Evolutionary conservation across 2,888 invertebrate genomes (phyloP).

Genomic region (Eupithecia dodoneata): DNA sequence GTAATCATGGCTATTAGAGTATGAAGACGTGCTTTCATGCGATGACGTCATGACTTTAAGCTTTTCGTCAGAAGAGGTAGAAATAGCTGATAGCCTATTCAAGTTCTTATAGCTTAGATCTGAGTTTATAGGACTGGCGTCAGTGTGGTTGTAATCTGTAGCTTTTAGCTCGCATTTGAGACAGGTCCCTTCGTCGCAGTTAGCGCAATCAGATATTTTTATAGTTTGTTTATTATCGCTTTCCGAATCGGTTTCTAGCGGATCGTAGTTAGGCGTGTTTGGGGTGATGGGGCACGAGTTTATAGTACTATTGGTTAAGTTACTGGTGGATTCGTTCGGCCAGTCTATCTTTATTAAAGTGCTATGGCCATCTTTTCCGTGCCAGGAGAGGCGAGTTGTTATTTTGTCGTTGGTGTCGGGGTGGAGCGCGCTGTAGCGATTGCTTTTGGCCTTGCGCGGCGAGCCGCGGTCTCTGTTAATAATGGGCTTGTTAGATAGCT

Average conservation of each 20-base stretch:
- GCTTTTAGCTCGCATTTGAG: conserved; percentile 76
- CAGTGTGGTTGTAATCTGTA: conserved; percentile 66
- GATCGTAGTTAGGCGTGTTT: conserved; percentile 71
- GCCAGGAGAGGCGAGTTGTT: conserved; percentile 71
- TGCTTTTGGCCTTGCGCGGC: conserved; percentile 70
- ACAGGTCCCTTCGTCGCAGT: conserved; percentile 70
- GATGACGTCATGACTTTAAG: conserved; percentile 76
- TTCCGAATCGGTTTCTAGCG: conserved; percentile 76
- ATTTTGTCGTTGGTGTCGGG: conserved; percentile 53
- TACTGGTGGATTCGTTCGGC: conserved; percentile 69
- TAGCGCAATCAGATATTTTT: conserved; percentile 67
- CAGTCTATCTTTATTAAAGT: conserved; percentile 79
- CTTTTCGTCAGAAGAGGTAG: conserved; percentile 71
- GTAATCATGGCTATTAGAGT: conserved; percentile 74
- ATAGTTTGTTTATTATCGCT: conserved; percentile 76
- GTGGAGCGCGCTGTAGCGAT: conserved; percentile 72
- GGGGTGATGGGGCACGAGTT: conserved; percentile 72
- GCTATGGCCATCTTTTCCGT: conserved; percentile 77
- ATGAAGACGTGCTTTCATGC: conserved; percentile 77
- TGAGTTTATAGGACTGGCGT: conserved; percentile 71
- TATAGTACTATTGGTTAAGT: conserved; percentile 65
- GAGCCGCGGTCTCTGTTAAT: conserved; percentile 77
- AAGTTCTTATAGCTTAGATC: conserved; percentile 81
- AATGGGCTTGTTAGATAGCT: conserved; percentile 42
- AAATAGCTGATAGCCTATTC: conserved; percentile 76